phyloP scores from a whole-genome alignment of 2,113 vertebrate species.

The Chascanopsetta lugubris region DNA sequence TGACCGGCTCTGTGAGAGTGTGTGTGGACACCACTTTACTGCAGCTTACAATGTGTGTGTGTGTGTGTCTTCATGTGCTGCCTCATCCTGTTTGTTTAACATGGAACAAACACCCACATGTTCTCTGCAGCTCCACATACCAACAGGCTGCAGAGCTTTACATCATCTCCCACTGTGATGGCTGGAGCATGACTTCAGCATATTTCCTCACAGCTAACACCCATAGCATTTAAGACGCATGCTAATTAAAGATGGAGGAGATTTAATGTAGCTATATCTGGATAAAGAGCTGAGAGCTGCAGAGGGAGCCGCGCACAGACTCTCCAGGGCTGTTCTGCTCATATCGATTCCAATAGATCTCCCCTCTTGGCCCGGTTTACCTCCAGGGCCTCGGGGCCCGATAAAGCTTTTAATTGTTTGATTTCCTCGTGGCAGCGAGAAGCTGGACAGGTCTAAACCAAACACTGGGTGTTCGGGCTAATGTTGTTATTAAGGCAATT shows the following conservation, averaged over 20 bases:
- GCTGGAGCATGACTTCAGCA: conserved; percentile 16
- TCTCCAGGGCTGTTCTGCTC: conserved; percentile 30
- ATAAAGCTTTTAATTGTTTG: conserved; percentile 54
- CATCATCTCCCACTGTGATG: conserved; percentile 20
- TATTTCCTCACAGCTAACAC: conserved; percentile 39
- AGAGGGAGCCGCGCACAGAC: conserved; percentile 17
- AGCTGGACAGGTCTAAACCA: conserved; percentile 9
- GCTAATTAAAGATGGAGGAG: conserved; percentile 64
- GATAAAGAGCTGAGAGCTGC: conserved; percentile 28
- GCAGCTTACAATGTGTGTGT: not conserved
- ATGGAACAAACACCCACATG: not conserved
- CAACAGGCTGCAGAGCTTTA: conserved; percentile 22
- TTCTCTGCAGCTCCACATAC: conserved; percentile 16
- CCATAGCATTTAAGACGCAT: conserved; percentile 30
- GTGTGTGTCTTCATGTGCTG: conserved; percentile 1
- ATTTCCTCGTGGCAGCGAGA: conserved; percentile 30
- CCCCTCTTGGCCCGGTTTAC: conserved; percentile 50
- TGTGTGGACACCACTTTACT: conserved; percentile 36
- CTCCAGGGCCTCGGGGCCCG: conserved; percentile 14
- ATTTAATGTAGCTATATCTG: conserved; percentile 26
- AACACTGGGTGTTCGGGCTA: not conserved
- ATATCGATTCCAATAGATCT: conserved; percentile 52
- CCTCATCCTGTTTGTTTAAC: conserved; percentile 22
- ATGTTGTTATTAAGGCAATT: too few species aligned
- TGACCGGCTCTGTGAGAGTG: conserved; percentile 51